Base-by-base conservation (phyloP, 2,888 invertebrate species). In the Polyommatus iphigenia region DNA sequence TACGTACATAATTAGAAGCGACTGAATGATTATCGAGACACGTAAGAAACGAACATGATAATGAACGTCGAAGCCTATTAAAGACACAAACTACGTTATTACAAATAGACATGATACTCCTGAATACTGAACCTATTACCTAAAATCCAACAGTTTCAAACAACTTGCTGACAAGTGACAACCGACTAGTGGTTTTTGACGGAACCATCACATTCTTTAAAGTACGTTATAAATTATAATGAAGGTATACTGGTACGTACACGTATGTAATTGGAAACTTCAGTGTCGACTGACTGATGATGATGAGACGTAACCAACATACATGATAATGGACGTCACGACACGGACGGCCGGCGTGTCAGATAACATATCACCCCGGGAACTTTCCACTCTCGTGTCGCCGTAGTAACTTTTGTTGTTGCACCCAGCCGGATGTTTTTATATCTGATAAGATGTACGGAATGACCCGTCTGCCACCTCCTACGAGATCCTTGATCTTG, bases 341-440 rank as follows among this genome's bases (percentile, higher is more conserved):
- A 41, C 84, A 84, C 83, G 84, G 76, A 41, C 80, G 78, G 71
- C 57, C 80, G 78, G 83, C 84, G 83, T 84, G 85, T 76, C 59
- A 82, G 84, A 84, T 85, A 84, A 80, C 81, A 50, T 84, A 85
- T 85, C 85, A 79, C 79, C 78, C 78, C 80, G 82, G 85, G 80
- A 83, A 85, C 83, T 84, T 85, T 85, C 84, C 85, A 82, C 79
- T 78, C 78, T 78, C 80, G 79, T 82, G 82, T 82, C 83, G 59
- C 73, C 79, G 80, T 79, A 80, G 78, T 78, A 79, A 81, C 79
- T 80, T 80, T 73, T 79, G 81, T 80, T 80, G 20, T 78, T 71
- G 78, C 78, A 77, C 79, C 75, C 46, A 81, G 78, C 79, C 81
- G 81, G 81, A 81, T 81, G 80, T 78, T 80, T 67, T 78, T 78